Evolutionary conservation across 1,140 invertebrate genomes (phyloP).

Genomic region (Oscheius sp.): DNA sequence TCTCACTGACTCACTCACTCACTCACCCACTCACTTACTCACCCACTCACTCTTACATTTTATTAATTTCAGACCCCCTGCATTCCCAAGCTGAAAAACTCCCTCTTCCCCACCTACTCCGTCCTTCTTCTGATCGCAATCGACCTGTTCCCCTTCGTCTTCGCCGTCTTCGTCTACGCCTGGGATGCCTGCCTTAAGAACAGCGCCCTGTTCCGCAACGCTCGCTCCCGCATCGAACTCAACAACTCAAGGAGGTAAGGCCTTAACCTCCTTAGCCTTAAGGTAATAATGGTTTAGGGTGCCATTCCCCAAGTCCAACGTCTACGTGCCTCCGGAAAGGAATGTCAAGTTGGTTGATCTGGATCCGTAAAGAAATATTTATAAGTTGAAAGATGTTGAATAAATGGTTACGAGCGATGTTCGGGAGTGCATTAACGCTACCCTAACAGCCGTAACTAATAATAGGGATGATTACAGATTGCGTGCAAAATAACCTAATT

Average conservation of each 20-base stretch:
- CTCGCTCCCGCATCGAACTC: constrained; percentile 31
- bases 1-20: no score
- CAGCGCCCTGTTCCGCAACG: constrained; percentile 17
- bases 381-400: not conserved
- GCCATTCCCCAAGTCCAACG: not conserved
- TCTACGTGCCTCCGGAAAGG: not conserved
- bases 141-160: constrained; percentile 39
- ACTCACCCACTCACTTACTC: no score
- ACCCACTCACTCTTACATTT: not conserved
- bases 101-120: constrained; percentile 32
- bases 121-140: constrained; percentile 39
- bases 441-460: not conserved
- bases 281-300: not conserved
- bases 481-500: not conserved
- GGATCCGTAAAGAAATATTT: not conserved
- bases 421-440: not conserved
- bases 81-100: constrained; percentile 42
- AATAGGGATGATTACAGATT: no score
- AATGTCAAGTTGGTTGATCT: not conserved
- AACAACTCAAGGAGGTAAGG: constrained; percentile 38
- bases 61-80: constrained; percentile 28
- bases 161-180: constrained; percentile 37
- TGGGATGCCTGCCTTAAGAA: constrained; percentile 43
- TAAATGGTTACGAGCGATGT: no score
- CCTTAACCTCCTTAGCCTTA: not conserved